Base-by-base conservation (phyloP, 2,113 vertebrate species). In the Eretmodus cyanostictus region DNA sequence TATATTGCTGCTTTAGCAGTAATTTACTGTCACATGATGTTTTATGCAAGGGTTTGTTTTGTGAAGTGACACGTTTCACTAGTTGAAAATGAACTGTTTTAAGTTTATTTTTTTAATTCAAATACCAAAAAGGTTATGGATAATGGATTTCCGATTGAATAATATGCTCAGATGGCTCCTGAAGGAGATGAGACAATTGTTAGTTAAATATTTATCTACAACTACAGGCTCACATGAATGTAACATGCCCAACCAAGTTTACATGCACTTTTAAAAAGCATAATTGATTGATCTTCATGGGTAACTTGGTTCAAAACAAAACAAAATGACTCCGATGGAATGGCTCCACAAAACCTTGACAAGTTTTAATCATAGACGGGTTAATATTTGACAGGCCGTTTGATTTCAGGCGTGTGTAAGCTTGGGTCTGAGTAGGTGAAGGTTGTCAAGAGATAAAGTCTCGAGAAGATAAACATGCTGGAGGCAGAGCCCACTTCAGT, bases 321-420 rank as follows among this genome's bases (percentile, higher is more conserved):
- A 76, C 13, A 45, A 73, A 45, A 31, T 49, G 24, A 49, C 27
- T 29, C 14, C 7, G 61, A 83, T 84, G 3, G 9, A 76, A 78
- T 86, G 22, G 22, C 22, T 89, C 53, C 17, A 54, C 49, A 79
- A 89, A 87, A 84, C 22, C 19, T 79, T 87, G 38, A 73, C 82
- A 51, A 45, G 40, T 82, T 82, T 78, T 22, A 78, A 73, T 57
- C 14, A 29, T 27, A 76, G 49, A 49, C 17, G 4, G 17, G 93
- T 96, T 95, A 96, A 96, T 95, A 8, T 89, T 94, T 95, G 85
- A 94, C 86, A 13, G 38, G 14, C 7, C 14, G 22, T 95, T 95
- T 95, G 93, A 94, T 93, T 80, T 89, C 31, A 66, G 85, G n/a
- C 36, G 19, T 63, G 73, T 89, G 90, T 73, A 54, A 81, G 80